Base-by-base conservation (phyloP, 2,888 invertebrate genomes). In the Pteria penguin region DNA sequence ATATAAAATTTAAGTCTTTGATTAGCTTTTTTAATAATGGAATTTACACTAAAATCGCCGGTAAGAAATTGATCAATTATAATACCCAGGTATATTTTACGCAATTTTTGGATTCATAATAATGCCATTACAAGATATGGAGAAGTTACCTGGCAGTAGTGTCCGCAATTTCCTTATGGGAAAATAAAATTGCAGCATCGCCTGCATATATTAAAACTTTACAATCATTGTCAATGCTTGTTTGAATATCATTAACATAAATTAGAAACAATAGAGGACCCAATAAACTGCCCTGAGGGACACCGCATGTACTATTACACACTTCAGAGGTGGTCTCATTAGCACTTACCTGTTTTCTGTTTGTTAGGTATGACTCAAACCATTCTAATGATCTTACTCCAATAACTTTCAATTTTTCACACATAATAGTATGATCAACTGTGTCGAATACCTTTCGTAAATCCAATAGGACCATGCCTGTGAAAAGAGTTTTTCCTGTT, bases 391-490 rank as follows among this genome's bases (percentile, higher is more conserved):
- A 71, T 45, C 52, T 36, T 3, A 75, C 36, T 29, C 73, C 73
- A 65, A 77, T 69, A 57, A 36, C 69, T 60, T 73, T 18, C 18
- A 73, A 27, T 60, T 75, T 75, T 14, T 69, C 60, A 31, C 75
- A 72, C 26, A 72, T 5, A 31, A 75, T 68, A 24, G 29, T 24
- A 58, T 78, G 75, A n/a, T 78, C 60, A 11, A 75, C 70, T 8
- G 72, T 78, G 26, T 78, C 78, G 55, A 75, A 78, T 26, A 72
- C 75, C 61, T 72, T 72, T 69, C 75, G 72, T 3, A 78, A 60
- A 33, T 72, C 78, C 14, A 75, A 32, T 14, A 75, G 4, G 11
- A 72, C 29, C 72, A 78, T 66, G 1, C 74, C 73, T 22, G 70
- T 70, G 26, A 32, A 74, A 18, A 66, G 22, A 26, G 61, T 66